Evolutionary conservation across 2,113 vertebrate genomes (phyloP).

Genomic region (Ancistrus triradiatus): DNA sequence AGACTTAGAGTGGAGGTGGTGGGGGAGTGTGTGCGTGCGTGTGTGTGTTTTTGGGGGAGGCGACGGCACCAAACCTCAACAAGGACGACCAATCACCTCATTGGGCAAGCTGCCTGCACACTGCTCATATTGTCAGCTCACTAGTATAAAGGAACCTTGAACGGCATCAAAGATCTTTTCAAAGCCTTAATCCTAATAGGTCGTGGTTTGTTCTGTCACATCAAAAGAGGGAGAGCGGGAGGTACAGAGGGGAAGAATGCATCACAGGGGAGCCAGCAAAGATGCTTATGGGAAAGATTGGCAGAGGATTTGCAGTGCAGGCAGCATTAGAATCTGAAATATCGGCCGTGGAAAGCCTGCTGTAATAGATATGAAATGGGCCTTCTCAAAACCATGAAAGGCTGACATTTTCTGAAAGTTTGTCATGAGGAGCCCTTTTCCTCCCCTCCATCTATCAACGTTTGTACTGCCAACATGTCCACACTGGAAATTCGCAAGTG

Average conservation of each 20-base stretch:
- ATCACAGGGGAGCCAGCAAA: constrained; percentile 63
- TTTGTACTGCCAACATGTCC: constrained; percentile 75
- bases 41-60: constrained; percentile 35
- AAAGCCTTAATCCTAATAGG: constrained; percentile 84
- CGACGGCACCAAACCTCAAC: constrained; percentile 64
- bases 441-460: constrained; percentile 68
- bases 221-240: constrained; percentile 69
- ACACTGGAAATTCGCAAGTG: constrained; percentile 71
- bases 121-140: constrained; percentile 78
- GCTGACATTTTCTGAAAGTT: constrained; percentile 79
- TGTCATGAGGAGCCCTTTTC: constrained; percentile 74
- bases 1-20: constrained; percentile 31
- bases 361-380: constrained; percentile 82
- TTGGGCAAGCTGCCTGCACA: constrained; percentile 74
- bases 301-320: constrained; percentile 77
- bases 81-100: constrained; percentile 74
- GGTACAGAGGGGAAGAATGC: constrained; percentile 70
- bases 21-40: constrained; percentile 24
- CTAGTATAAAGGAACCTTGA: constrained; percentile 78
- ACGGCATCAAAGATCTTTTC: constrained; percentile 81
- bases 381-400: constrained; percentile 78
- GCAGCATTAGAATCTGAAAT: constrained; percentile 76
- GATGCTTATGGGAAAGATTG: constrained; percentile 81
- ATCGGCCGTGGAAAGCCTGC: constrained; percentile 75
- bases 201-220: constrained; percentile 82